These are phyloP conservation scores for Caranx ignobilis DNA, from an alignment of 2,113 vertebrate genomes.

Conservation along the genomic window DNA sequence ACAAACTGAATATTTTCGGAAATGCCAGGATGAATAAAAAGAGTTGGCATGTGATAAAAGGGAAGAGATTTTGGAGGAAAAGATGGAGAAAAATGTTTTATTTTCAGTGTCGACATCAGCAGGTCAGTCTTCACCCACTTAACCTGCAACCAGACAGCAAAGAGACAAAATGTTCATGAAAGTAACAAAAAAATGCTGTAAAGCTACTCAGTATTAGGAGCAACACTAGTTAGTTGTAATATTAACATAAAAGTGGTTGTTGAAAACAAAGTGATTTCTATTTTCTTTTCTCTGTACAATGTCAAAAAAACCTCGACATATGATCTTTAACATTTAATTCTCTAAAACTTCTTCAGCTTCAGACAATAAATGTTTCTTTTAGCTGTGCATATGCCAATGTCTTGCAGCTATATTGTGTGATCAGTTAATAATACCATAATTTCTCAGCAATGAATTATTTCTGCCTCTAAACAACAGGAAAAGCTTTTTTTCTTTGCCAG, in stretches of 20 bases:
- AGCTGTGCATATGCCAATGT: too few species aligned
- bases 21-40: not conserved
- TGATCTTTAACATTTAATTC: too few species aligned
- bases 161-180: not conserved
- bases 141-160: not conserved
- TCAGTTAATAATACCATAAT: not conserved
- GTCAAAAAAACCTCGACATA: too few species aligned
- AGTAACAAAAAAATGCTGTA: not conserved
- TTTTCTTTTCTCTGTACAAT: not conserved
- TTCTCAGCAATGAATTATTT: not conserved
- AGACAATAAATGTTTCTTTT: too few species aligned
- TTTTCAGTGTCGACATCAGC: not conserved
- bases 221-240: not conserved
- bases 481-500: not conserved
- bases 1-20: not conserved
- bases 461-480: not conserved
- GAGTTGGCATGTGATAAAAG: not conserved
- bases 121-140: not conserved
- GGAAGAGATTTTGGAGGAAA: not conserved
- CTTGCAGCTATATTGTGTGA: too few species aligned
- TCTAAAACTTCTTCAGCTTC: too few species aligned
- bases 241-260: not conserved
- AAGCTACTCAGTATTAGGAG: not conserved
- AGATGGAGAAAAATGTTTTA: not conserved
- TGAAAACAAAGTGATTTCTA: not conserved